Percentiles rank a stretch among this genome's conserved stretches.
These are phyloP conservation scores for Pterobdella sp. DNA, from an alignment of 2,888 invertebrate genomes.

Conservation along the genomic window DNA sequence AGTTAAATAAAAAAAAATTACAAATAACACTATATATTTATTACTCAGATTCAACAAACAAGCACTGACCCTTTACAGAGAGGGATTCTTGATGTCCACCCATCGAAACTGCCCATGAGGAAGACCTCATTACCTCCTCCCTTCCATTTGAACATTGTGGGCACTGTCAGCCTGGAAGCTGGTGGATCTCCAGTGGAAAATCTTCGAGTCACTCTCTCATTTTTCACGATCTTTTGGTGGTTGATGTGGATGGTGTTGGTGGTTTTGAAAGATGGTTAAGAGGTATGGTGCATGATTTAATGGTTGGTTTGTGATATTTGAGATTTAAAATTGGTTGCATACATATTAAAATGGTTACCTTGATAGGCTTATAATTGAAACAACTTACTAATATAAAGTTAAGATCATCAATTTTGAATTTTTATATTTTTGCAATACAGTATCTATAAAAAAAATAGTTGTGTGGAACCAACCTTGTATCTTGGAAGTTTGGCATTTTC, in stretches of 20 bases:
- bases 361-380: no score
- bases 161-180: slow-evolving; percentile 21
- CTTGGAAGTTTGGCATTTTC: slow-evolving; percentile 9
- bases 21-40: neutral
- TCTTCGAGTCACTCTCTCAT: neutral
- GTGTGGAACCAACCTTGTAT: neutral
- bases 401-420: neutral
- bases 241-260: no score
- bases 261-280: no score
- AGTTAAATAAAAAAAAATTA: neutral
- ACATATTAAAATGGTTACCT: no score
- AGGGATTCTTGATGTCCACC: slow-evolving; percentile 25
- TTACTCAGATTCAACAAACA: neutral
- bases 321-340: no score
- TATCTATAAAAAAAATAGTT: neutral
- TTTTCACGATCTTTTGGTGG: neutral
- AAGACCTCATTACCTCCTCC: slow-evolving; percentile 21
- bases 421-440: neutral
- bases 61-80: slow-evolving; percentile 12
- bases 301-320: no score
- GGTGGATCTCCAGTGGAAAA: neutral
- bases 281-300: no score
- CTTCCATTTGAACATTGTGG: slow-evolving; percentile 29
- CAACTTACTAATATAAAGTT: no score
- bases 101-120: slow-evolving; percentile 28